Conservation (phyloP, 1,140 invertebrate species). For the Muscidifurax raptorellus region DNA sequence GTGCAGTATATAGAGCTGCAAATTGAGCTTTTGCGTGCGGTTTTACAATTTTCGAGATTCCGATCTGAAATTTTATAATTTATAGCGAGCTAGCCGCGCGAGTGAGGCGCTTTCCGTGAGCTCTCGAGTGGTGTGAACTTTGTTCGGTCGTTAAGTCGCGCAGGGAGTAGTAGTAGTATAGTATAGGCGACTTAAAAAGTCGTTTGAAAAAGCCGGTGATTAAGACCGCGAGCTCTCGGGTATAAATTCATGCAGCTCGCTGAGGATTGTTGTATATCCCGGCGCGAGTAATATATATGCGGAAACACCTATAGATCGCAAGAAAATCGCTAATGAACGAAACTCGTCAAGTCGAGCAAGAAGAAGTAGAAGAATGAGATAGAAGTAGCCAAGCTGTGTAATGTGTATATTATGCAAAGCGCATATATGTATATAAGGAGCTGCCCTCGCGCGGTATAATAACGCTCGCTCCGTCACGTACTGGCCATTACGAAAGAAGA, state of each 20-base stretch:
- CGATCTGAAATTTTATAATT: conserved; percentile 10
- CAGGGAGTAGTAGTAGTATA: too few relatives aligned
- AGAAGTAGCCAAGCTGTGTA: conserved; percentile 7
- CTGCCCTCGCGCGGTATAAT: conserved; percentile 53
- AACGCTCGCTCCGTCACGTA: conserved; percentile 63
- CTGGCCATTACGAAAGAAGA: conserved; percentile 62
- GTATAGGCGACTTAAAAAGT: neutral
- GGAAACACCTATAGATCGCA: neutral
- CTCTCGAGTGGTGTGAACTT: conserved; percentile 1
- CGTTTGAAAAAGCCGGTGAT: neutral
- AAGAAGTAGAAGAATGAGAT: neutral
- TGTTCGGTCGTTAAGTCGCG: neutral
- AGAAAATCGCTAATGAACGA: conserved; percentile 3
- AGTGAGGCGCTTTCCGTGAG: too few relatives aligned
- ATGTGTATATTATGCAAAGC: conserved; percentile 67
- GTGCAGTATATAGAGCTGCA: too few relatives aligned
- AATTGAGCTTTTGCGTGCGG: conserved; percentile 3
- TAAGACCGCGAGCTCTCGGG: too few relatives aligned
- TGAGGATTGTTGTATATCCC: too few relatives aligned
- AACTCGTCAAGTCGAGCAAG: conserved; percentile 8
- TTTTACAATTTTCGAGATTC: conserved; percentile 30
- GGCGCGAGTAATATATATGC: too few relatives aligned
- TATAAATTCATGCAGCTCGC: too few relatives aligned
- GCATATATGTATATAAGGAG: conserved; percentile 32
- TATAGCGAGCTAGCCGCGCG: neutral